Evolutionary conservation across 1,140 invertebrate genomes (phyloP).

Genomic region (Nasonia giraulti): DNA sequence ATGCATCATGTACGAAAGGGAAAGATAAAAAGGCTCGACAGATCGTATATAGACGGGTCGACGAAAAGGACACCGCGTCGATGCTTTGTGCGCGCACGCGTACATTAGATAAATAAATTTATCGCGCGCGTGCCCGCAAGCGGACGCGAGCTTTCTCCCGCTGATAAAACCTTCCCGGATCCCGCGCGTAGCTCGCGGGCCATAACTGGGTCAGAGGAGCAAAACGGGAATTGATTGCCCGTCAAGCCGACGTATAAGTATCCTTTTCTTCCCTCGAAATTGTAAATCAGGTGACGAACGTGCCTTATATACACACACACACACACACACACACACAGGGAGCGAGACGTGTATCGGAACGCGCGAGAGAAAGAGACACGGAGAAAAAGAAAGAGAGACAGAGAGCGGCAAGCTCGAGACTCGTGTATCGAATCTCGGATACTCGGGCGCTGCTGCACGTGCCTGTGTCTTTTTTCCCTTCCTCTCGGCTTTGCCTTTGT

Average conservation of each 20-base stretch:
- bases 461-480: neutral
- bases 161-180: constrained; percentile 48
- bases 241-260: neutral
- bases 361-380: neutral
- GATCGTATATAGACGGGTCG: constrained; percentile 11
- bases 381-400: neutral
- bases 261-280: constrained; percentile 12
- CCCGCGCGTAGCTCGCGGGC: neutral
- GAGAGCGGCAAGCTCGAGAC: neutral
- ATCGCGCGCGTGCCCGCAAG: neutral
- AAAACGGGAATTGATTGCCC: constrained; percentile 19
- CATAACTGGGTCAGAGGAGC: constrained; percentile 46
- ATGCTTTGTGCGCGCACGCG: no score
- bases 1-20: neutral
- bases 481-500: neutral
- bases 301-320: no score
- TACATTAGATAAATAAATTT: no score
- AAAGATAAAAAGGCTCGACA: neutral
- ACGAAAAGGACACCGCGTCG: no score
- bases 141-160: constrained; percentile 16
- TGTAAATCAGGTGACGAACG: constrained; percentile 6
- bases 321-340: no score
- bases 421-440: neutral
- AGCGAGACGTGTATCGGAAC: neutral
- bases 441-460: neutral